A percentile compares a stretch with the other conserved stretches of the same genome.
Conservation (phyloP, 2,888 invertebrate genomes). For the Noctua janthe region DNA sequence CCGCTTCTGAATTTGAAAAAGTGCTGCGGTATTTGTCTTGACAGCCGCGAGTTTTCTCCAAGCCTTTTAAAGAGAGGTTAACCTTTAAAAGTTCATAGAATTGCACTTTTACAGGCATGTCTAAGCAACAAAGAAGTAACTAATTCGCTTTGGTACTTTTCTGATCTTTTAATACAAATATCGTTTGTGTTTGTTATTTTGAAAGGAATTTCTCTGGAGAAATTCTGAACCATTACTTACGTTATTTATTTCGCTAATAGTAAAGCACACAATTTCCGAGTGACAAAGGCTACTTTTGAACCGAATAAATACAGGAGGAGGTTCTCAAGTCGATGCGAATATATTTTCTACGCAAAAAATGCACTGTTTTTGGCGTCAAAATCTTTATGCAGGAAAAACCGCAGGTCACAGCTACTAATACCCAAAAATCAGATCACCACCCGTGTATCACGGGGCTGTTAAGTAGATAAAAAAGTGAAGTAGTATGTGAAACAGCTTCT, state of each 20-base stretch:
- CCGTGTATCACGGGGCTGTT: constrained; percentile 55
- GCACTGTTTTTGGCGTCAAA: neutral
- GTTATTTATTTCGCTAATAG: neutral
- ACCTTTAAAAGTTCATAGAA: constrained; percentile 13
- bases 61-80: constrained; percentile 1
- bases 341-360: neutral
- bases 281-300: neutral
- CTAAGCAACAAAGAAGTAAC: neutral
- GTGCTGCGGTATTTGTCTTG: constrained; percentile 22
- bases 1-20: constrained; percentile 22
- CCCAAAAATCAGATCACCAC: constrained; percentile 37
- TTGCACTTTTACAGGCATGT: neutral
- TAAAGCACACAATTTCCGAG: neutral
- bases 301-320: neutral
- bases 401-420: neutral
- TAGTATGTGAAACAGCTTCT: constrained; percentile 77
- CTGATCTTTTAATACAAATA: constrained; percentile 1
- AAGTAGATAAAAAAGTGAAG: constrained; percentile 70
- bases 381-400: neutral
- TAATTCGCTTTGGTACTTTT: neutral
- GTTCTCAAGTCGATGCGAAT: neutral
- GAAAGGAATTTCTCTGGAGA: neutral
- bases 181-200: neutral
- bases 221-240: neutral
- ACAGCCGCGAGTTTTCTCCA: constrained; percentile 26